Evolutionary conservation across 2,797 vertebrate genomes (phyloP), one percentile per base, ranked within the genome.

Genomic region (Bradypodion pumilum): DNA sequence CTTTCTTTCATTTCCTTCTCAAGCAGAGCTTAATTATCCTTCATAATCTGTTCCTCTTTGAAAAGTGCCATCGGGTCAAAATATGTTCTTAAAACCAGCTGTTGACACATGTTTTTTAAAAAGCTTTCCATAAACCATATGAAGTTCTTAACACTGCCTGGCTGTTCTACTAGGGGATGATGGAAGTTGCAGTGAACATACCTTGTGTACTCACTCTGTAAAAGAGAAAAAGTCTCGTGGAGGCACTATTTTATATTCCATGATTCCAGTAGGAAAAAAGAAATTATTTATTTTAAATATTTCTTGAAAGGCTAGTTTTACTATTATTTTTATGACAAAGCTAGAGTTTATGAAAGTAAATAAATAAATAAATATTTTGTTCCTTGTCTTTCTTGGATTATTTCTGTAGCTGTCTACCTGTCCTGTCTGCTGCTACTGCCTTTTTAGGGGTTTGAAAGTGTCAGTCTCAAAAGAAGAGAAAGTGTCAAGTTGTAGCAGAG

Each of bases 241-340:
- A 69, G 81, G 2, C 84, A 7, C 40, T 77, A 40, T 40, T 23
- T 88, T 87, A 88, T 81, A 66, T 86, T 52, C 62, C 84, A 21
- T 23, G 81, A 52, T 42, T 79, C 56, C 69, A 85, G 9, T 70
- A 82, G 46, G 69, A 77, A 46, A 40, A 52, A 10, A 25, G 46
- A 89, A 37, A 32, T n/a, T n/a, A n/a, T n/a, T n/a, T n/a, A n/a
- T n/a, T n/a, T n/a, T n/a, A n/a, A n/a, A n/a, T n/a, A n/a, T n/a
- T n/a, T n/a, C n/a, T n/a, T n/a, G n/a, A n/a, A n/a, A n/a, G n/a
- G n/a, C n/a, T n/a, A n/a, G n/a, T n/a, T n/a, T n/a, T n/a, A n/a
- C n/a, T n/a, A n/a, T n/a, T n/a, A n/a, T n/a, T n/a, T n/a, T n/a
- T n/a, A n/a, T n/a, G n/a, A n/a, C n/a, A n/a, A n/a, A n/a, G n/a